These are phyloP conservation scores for Peromyscus attwateri DNA, from an alignment of 2,797 vertebrate genomes.

Conservation along the genomic window DNA sequence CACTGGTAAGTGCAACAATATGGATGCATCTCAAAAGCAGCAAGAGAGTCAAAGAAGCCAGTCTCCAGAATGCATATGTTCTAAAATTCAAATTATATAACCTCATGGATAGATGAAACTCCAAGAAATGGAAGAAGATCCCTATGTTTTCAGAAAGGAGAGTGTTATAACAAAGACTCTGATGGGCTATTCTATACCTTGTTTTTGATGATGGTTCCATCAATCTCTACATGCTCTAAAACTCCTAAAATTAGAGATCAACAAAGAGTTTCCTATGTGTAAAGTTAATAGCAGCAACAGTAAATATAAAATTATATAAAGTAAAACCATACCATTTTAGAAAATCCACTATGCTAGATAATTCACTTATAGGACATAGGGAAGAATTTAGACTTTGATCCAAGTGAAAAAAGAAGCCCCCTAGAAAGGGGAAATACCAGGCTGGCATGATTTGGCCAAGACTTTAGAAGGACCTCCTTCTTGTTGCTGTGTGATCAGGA, in stretches of 20 bases:
- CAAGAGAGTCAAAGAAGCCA: neutral
- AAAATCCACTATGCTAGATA: neutral
- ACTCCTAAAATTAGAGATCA: neutral
- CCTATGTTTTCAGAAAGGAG: too few relatives aligned
- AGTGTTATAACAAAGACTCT: neutral
- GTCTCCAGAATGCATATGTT: neutral
- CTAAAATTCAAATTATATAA: neutral
- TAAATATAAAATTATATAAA: neutral
- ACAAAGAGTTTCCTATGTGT: neutral
- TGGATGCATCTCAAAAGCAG: neutral
- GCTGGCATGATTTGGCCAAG: neutral
- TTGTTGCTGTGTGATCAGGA: neutral
- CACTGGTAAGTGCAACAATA: neutral
- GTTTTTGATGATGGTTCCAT: too few relatives aligned
- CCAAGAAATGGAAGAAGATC: neutral
- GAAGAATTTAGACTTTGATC: neutral
- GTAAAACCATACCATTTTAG: neutral
- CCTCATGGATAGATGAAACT: neutral
- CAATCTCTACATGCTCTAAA: neutral
- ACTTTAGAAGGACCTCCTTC: neutral
- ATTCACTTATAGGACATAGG: neutral
- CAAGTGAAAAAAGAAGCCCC: neutral
- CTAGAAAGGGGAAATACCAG: neutral
- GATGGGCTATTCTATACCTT: neutral
- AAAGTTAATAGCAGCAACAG: neutral